Conservation (phyloP, 2,113 vertebrate genomes). For the Globicephala melas region DNA sequence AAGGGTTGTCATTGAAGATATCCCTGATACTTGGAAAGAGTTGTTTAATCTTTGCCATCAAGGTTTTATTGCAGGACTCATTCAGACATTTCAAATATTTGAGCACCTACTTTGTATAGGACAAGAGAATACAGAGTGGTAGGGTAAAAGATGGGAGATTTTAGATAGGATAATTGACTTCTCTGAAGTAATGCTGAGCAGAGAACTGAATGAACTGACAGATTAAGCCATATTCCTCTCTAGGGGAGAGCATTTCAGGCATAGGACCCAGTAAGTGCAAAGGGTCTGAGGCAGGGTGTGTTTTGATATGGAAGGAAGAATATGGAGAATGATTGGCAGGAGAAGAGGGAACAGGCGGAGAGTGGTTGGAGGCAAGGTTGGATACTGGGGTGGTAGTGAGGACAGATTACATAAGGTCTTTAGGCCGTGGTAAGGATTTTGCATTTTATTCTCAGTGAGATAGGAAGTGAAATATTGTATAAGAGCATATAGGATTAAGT, state of each 20-base stretch:
- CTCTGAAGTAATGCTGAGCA: background rate
- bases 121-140: background rate
- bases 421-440: background rate
- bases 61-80: background rate
- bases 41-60: background rate
- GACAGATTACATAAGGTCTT: background rate
- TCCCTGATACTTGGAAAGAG: background rate
- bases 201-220: background rate
- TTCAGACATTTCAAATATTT: background rate
- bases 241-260: background rate
- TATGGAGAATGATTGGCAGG: background rate
- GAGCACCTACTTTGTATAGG: background rate
- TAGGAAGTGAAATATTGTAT: background rate
- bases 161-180: background rate
- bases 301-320: background rate
- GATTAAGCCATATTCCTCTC: background rate
- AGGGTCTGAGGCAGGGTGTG: background rate
- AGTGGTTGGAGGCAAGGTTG: background rate
- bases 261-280: background rate
- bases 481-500: background rate
- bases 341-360: background rate
- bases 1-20: background rate
- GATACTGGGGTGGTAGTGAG: background rate
- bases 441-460: constrained; percentile 3
- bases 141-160: background rate